These are phyloP conservation scores for Sitobion miscanthi DNA, from an alignment of 1,140 invertebrate genomes.

Conservation along the genomic window DNA sequence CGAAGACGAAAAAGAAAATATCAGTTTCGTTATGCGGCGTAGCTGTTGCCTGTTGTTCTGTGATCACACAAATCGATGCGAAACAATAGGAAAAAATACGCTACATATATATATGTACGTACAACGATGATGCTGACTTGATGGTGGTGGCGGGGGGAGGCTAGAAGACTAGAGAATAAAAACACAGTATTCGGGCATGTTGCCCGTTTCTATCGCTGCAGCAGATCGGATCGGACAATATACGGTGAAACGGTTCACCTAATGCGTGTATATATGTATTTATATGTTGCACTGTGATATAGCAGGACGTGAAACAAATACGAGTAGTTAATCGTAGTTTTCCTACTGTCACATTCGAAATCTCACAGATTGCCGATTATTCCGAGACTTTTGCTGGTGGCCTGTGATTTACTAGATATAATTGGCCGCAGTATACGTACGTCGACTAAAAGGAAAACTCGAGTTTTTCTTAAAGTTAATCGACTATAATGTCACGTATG, in stretches of 20 bases:
- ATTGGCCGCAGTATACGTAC: not conserved
- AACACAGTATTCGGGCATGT: not conserved
- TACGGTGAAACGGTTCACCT: not conserved
- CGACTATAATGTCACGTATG: not conserved
- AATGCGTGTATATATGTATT: not conserved
- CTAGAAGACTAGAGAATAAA: not conserved
- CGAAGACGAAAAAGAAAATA: constrained; percentile 24
- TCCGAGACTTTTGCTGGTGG: not conserved
- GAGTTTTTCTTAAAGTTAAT: not conserved
- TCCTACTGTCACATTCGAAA: no score
- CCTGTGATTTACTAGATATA: not conserved
- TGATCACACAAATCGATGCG: constrained; percentile 16
- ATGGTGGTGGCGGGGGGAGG: not conserved
- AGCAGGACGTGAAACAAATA: not conserved
- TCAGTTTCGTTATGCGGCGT: constrained; percentile 27
- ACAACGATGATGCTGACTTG: not conserved
- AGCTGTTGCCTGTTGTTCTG: not conserved
- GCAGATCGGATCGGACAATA: constrained; percentile 38
- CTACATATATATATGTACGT: not conserved
- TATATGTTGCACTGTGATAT: not conserved
- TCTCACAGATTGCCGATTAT: not conserved
- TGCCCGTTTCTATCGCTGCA: not conserved
- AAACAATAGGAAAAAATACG: constrained; percentile 27
- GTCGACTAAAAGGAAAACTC: not conserved
- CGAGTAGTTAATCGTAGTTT: not conserved